A percentile compares a stretch with the other conserved stretches of the same genome.
These are phyloP conservation scores for Monochamus saltuarius DNA, from an alignment of 1,140 invertebrate genomes.

Conservation along the genomic window DNA sequence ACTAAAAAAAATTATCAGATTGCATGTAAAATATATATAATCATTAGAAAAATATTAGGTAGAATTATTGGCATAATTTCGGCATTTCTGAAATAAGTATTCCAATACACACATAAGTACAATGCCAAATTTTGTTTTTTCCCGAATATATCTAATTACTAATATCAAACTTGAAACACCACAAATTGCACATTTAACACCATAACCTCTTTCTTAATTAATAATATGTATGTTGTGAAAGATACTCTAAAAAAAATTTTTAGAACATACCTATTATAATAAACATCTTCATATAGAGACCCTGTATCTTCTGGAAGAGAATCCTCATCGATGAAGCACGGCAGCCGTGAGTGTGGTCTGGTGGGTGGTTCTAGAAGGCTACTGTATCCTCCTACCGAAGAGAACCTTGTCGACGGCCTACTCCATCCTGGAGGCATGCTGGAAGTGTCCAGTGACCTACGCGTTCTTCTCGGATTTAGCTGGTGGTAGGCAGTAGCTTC, in stretches of 20 bases:
- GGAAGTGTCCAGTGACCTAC: conserved; percentile 55
- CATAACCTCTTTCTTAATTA: too few species aligned
- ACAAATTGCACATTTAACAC: too few species aligned
- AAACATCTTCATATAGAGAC: conserved; percentile 44
- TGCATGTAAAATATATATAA: too few species aligned
- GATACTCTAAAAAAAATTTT: not conserved
- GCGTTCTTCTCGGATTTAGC: conserved; percentile 55
- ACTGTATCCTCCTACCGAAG: conserved; percentile 70
- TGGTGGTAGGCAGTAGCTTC: conserved; percentile 66
- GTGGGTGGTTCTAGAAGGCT: conserved; percentile 65
- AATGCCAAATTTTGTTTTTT: too few species aligned
- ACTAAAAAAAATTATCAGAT: too few species aligned
- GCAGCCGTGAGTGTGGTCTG: conserved; percentile 50
- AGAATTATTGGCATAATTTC: too few species aligned
- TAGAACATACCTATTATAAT: conserved; percentile 42
- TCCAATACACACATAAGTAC: too few species aligned
- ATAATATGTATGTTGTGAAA: too few species aligned
- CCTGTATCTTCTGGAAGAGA: conserved; percentile 43
- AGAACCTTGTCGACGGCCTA: conserved; percentile 58
- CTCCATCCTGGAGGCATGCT: conserved; percentile 54
- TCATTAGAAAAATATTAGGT: too few species aligned
- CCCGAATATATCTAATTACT: too few species aligned
- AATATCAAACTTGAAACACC: too few species aligned
- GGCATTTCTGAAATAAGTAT: too few species aligned
- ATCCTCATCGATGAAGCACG: conserved; percentile 47